Conservation (phyloP, 2,797 vertebrate species). For the Tamandua tetradactyla region DNA sequence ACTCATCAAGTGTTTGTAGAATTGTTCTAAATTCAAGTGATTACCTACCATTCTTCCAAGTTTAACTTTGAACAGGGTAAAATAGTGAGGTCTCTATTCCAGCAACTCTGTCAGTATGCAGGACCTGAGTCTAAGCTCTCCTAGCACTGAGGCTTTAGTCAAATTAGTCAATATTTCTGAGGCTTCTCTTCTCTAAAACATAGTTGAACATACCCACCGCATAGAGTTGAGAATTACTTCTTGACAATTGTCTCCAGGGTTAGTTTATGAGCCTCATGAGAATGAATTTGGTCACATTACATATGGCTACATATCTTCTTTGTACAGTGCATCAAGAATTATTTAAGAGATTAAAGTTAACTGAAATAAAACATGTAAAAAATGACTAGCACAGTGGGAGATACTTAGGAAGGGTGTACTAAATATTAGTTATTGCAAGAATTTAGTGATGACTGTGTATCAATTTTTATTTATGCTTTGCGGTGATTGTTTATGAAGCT, state of each 20-base stretch:
- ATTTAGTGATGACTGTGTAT: not conserved
- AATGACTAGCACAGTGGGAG: not conserved
- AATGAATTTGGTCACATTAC: not conserved
- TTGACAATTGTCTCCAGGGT: not conserved
- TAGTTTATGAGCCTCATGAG: not conserved
- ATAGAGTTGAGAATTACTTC: slow-evolving; percentile 1
- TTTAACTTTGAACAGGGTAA: not conserved
- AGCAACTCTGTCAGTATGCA: not conserved
- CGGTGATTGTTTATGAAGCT: not conserved
- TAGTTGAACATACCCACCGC: not conserved
- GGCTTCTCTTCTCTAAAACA: not conserved
- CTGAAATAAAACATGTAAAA: not conserved
- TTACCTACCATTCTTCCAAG: not conserved
- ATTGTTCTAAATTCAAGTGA: not conserved
- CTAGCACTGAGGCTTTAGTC: not conserved
- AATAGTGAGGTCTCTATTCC: not conserved
- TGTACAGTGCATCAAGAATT: not conserved
- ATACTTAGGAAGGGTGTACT: not conserved
- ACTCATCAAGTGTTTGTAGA: not conserved
- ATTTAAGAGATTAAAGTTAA: slow-evolving; percentile 21
- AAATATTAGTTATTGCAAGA: not conserved
- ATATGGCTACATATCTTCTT: not conserved
- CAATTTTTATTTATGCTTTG: slow-evolving; percentile 22
- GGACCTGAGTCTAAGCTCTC: not conserved
- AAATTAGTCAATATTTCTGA: slow-evolving; percentile 3